These are phyloP conservation scores for Solenopsis fugax DNA, from an alignment of 1,140 invertebrate genomes.

Conservation along the genomic window DNA sequence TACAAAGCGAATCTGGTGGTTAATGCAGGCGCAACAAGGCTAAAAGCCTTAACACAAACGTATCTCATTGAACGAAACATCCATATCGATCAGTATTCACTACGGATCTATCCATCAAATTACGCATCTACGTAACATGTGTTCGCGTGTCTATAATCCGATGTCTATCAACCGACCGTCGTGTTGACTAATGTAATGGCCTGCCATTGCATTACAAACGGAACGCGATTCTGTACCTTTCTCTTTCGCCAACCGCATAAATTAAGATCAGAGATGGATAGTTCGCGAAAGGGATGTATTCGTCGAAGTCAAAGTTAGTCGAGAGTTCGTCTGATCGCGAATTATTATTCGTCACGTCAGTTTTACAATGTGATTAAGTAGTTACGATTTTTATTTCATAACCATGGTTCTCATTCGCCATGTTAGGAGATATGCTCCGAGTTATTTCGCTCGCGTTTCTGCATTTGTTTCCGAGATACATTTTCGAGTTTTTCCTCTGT, in stretches of 20 bases:
- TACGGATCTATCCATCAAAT: conserved; percentile 39
- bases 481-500: background rate
- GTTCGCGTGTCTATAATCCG: conserved; percentile 12
- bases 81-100: conserved; percentile 37
- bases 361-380: background rate
- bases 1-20: background rate
- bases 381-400: background rate
- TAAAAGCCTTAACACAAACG: conserved; percentile 16
- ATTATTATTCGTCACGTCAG: background rate
- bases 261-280: conserved; percentile 18
- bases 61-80: conserved; percentile 8
- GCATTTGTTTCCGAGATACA: background rate
- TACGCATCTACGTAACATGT: conserved; percentile 19
- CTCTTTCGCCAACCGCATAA: background rate
- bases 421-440: conserved; percentile 6
- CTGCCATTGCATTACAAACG: background rate
- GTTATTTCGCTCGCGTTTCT: background rate
- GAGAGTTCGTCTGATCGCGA: background rate
- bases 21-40: conserved; percentile 9
- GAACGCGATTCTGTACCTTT: background rate
- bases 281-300: background rate
- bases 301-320: background rate
- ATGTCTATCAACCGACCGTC: conserved; percentile 22
- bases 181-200: conserved; percentile 6
- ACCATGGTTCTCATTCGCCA: background rate